Evolutionary conservation across 1,140 invertebrate species (phyloP).

Genomic region (Drosophila malerkotliana): DNA sequence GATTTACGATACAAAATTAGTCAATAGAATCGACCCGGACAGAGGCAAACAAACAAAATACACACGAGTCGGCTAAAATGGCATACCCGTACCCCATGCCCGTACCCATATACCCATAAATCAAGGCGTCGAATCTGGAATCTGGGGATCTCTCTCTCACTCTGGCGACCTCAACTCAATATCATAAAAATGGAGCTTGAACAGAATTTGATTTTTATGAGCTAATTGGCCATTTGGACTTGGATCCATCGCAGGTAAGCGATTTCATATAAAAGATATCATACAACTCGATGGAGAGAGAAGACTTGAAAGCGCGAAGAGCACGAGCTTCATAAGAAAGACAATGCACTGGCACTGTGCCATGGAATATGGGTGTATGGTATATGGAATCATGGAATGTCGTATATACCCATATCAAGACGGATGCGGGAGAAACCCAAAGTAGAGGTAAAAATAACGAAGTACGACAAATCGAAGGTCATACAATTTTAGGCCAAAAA

Average conservation of each 20-base stretch:
- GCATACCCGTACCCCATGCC: neutral
- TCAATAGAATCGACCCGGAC: conserved; percentile 59
- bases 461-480: conserved; percentile 26
- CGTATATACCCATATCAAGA: conserved; percentile 17
- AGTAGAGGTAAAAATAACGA: neutral
- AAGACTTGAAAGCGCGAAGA: conserved; percentile 57
- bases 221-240: conserved; percentile 64
- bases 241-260: conserved; percentile 45
- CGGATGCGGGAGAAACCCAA: conserved; percentile 65
- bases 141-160: conserved; percentile 9
- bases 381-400: conserved; percentile 15
- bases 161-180: conserved; percentile 41
- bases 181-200: conserved; percentile 62
- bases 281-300: neutral
- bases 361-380: conserved; percentile 15
- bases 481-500: conserved; percentile 3
- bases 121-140: conserved; percentile 57
- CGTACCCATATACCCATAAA: conserved; percentile 43
- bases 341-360: conserved; percentile 59
- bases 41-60: conserved; percentile 19
- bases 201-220: conserved; percentile 81
- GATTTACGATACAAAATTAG: conserved; percentile 77
- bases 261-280: conserved; percentile 30
- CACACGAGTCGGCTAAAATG: conserved; percentile 9
- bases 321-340: conserved; percentile 58